Percentiles rank a stretch among this genome's conserved stretches.
phyloP scores from a whole-genome alignment of 2,113 vertebrate species.

The Sporophila hypoxantha region DNA sequence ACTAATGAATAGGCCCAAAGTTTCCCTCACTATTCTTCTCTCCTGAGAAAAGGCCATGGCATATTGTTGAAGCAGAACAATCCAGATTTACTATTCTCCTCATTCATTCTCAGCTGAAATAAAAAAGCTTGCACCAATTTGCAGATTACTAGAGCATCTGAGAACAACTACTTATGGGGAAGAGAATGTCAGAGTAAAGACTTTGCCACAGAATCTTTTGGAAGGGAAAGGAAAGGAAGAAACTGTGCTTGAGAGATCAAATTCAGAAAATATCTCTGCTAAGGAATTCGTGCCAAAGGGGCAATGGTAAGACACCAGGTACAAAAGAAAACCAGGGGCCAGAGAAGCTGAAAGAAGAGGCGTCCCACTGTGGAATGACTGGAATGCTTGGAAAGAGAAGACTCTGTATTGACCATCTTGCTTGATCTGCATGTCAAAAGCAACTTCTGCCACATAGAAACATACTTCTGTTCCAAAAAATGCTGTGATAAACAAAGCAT shows the following conservation, averaged over 20 bases:
- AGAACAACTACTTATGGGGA: constrained; percentile 35
- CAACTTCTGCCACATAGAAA: constrained; percentile 36
- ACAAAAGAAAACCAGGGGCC: constrained; percentile 43
- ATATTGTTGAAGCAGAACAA: constrained; percentile 22
- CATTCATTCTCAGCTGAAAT: constrained; percentile 31
- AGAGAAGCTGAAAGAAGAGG: constrained; percentile 55
- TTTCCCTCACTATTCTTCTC: constrained; percentile 44
- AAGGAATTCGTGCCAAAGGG: constrained; percentile 45
- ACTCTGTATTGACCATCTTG: constrained; percentile 59
- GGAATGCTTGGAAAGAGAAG: constrained; percentile 48
- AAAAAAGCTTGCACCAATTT: constrained; percentile 25
- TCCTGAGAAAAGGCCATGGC: constrained; percentile 30
- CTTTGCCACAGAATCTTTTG: constrained; percentile 7
- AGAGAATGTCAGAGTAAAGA: constrained; percentile 40
- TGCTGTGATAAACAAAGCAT: constrained; percentile 59
- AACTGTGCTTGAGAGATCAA: constrained; percentile 4
- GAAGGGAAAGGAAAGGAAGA: constrained; percentile 17
- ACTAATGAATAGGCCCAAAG: constrained; percentile 45
- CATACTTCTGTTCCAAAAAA: constrained; percentile 23
- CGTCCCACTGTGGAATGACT: constrained; percentile 53
- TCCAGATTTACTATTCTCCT: constrained; percentile 38
- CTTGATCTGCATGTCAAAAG: constrained; percentile 76
- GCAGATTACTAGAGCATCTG: constrained; percentile 43
- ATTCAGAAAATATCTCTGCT: constrained; percentile 29
- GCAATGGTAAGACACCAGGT: constrained; percentile 17